A percentile compares a stretch with the other conserved stretches of the same genome.
Conservation (phyloP, 2,113 vertebrate genomes). For the human region DNA sequence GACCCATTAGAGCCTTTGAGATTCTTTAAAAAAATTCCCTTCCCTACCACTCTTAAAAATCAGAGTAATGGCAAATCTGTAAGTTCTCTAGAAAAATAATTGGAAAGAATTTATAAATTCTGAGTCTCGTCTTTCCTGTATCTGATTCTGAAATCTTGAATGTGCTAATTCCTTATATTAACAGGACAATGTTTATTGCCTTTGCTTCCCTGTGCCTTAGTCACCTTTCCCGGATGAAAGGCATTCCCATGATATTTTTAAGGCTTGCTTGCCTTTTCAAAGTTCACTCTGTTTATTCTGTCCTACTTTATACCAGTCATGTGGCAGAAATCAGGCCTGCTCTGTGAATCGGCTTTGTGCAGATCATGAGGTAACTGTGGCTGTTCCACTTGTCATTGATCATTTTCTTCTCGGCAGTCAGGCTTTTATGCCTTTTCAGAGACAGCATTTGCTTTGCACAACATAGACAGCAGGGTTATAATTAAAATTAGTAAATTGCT, state of each 20-base stretch:
- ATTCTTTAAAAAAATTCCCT: not conserved
- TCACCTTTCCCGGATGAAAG: conserved; percentile 51
- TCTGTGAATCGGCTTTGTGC: conserved; percentile 25
- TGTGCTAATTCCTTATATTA: not conserved
- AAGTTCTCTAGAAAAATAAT: not conserved
- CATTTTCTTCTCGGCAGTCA: conserved; percentile 17
- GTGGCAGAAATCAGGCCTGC: conserved; percentile 33
- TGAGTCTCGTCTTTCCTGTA: not conserved
- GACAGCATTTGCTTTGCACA: not conserved
- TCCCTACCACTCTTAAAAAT: not conserved
- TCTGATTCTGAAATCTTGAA: not conserved
- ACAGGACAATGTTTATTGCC: not conserved
- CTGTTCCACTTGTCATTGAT: not conserved
- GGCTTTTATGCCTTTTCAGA: conserved; percentile 42
- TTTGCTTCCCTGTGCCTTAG: not conserved
- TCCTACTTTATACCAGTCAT: conserved; percentile 43
- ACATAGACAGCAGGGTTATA: not conserved
- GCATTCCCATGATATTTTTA: conserved; percentile 46
- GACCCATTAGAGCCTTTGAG: not conserved
- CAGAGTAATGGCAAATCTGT: not conserved
- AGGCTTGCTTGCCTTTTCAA: conserved; percentile 67
- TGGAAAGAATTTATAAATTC: not conserved
- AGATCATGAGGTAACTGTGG: not conserved
- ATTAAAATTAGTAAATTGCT: conserved; percentile 23
- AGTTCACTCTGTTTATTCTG: conserved; percentile 74